phyloP scores from a whole-genome alignment of 2,888 invertebrate genomes.

The Euphydryas editha region DNA sequence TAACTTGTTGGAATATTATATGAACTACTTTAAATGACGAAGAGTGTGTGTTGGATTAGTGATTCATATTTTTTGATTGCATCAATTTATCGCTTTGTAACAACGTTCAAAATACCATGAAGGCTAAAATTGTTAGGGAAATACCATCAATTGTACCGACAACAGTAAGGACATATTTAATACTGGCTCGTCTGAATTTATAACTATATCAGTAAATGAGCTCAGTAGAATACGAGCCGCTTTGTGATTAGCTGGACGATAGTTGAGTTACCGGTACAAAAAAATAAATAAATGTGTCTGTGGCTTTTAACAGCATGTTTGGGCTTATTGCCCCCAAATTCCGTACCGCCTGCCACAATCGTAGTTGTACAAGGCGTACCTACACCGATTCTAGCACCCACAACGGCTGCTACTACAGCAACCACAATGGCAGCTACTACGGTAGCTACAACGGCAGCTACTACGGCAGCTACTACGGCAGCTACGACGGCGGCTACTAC shows the following conservation, averaged over 20 bases:
- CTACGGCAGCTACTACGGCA: conserved; percentile 36
- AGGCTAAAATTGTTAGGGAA: conserved; percentile 78
- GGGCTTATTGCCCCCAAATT: conserved; percentile 68
- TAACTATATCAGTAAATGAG: conserved; percentile 50
- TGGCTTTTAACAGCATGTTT: conserved; percentile 79
- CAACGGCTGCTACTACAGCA: conserved; percentile 44
- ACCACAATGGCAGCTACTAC: conserved; percentile 39
- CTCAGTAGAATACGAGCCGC: conserved; percentile 36
- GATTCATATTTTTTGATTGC: conserved; percentile 76
- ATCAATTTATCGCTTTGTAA: conserved; percentile 74
- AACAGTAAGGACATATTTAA: conserved; percentile 74
- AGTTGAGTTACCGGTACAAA: conserved; percentile 21
- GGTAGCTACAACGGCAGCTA: conserved; percentile 33
- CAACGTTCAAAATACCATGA: conserved; percentile 76
- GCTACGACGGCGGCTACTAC: conserved; percentile 39
- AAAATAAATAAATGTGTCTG: conserved; percentile 78
- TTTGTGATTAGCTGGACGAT: conserved; percentile 32
- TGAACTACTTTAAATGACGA: conserved; percentile 25
- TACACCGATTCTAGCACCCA: conserved; percentile 62
- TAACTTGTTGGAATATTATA: conserved; percentile 8
- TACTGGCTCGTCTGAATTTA: conserved; percentile 58
- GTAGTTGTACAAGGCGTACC: conserved; percentile 69
- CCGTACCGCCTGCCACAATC: conserved; percentile 55
- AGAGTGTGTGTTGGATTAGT: conserved; percentile 55
- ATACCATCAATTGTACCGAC: conserved; percentile 73